Conservation (phyloP, 2,113 vertebrate genomes). For the Malurus elegans region DNA sequence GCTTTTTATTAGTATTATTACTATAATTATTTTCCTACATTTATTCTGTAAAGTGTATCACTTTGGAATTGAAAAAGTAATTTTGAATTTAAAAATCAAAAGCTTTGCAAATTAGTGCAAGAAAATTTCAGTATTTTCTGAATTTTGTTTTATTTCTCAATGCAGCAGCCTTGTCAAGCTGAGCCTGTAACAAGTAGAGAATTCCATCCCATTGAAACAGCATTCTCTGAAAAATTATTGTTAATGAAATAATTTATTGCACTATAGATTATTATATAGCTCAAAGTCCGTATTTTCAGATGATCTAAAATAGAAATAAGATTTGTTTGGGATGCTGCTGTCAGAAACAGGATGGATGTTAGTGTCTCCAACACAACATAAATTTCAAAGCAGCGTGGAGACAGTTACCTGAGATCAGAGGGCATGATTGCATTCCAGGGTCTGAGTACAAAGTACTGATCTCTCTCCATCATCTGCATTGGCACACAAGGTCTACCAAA, state of each 20-base stretch:
- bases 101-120: neutral
- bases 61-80: neutral
- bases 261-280: no score
- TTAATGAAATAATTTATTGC: neutral
- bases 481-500: neutral
- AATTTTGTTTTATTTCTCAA: neutral
- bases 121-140: neutral
- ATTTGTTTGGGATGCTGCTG: neutral
- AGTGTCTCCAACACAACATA: neutral
- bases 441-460: neutral
- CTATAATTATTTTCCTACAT: neutral
- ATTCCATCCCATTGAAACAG: neutral
- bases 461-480: neutral
- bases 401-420: neutral
- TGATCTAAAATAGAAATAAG: neutral
- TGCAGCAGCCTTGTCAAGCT: neutral
- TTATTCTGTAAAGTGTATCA: neutral
- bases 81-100: neutral
- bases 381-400: neutral
- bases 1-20: neutral
- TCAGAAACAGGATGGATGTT: neutral
- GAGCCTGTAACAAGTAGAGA: neutral
- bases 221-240: neutral
- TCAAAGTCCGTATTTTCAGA: neutral
- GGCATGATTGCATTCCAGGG: neutral